These are phyloP conservation scores for Phenganax stokvisi DNA, from an alignment of 92 coral and sea anemone genomes.

Conservation along the genomic window DNA sequence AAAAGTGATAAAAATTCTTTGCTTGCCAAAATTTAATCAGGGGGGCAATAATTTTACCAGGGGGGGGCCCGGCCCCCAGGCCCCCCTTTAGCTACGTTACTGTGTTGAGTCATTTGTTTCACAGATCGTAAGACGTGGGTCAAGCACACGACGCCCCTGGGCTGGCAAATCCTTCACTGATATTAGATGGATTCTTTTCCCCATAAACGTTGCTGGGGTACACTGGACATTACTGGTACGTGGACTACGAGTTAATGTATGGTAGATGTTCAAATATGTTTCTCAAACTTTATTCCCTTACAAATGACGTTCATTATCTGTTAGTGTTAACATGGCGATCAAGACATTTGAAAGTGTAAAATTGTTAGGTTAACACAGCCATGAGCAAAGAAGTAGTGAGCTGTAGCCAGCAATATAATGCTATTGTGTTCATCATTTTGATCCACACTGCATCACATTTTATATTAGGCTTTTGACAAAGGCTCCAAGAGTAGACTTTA, in stretches of 20 bases:
- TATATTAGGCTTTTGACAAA: constrained; percentile 28
- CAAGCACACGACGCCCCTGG: constrained; percentile 53
- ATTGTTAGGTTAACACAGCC: neutral
- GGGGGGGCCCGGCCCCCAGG: neutral
- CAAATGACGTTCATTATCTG: too few relatives aligned
- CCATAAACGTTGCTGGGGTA: constrained; percentile 48
- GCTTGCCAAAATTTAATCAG: neutral
- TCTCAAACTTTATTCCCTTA: too few relatives aligned
- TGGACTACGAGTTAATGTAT: neutral
- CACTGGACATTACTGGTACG: constrained; percentile 63
- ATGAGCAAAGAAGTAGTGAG: neutral
- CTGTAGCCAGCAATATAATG: neutral
- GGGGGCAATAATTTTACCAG: neutral
- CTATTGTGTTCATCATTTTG: too few relatives aligned
- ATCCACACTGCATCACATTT: neutral
- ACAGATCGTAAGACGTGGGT: constrained; percentile 41
- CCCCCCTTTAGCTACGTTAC: constrained; percentile 7
- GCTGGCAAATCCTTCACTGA: constrained; percentile 33
- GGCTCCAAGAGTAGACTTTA: constrained; percentile 29
- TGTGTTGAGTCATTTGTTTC: constrained; percentile 51
- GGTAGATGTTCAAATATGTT: too few relatives aligned
- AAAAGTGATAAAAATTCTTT: neutral
- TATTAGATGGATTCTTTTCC: constrained; percentile 45
- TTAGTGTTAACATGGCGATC: too few relatives aligned
- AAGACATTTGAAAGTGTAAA: too few relatives aligned